Conservation (phyloP, 1,140 invertebrate genomes). For the Asbolus verrucosus region DNA sequence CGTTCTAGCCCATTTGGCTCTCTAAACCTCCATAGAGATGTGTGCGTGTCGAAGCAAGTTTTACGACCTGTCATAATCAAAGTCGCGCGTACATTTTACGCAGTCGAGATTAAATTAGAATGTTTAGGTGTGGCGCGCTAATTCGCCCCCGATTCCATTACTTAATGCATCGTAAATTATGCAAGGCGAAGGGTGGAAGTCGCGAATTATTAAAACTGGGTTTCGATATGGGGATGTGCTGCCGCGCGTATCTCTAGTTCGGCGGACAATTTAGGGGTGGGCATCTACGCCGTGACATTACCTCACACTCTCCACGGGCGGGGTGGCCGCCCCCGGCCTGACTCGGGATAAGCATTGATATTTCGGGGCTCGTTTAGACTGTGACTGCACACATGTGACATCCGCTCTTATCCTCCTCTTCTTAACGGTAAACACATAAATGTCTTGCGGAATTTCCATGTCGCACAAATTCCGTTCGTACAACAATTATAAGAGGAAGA, state of each 20-base stretch:
- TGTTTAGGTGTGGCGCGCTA: slow-evolving; percentile 28
- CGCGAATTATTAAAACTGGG: slow-evolving; percentile 21
- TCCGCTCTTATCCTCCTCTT: slow-evolving; percentile 6
- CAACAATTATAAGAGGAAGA: too few species aligned
- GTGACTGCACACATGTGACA: slow-evolving; percentile 54
- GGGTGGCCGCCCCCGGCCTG: slow-evolving; percentile 35
- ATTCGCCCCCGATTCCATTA: slow-evolving; percentile 32
- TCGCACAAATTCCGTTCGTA: not conserved
- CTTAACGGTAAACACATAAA: slow-evolving; percentile 8
- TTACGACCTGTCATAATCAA: slow-evolving; percentile 3
- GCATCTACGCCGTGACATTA: slow-evolving; percentile 53
- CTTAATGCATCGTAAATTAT: slow-evolving; percentile 29
- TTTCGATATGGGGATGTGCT: not conserved
- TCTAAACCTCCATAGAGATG: slow-evolving; percentile 28
- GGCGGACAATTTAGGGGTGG: slow-evolving; percentile 19
- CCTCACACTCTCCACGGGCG: slow-evolving; percentile 46
- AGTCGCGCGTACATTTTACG: not conserved
- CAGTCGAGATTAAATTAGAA: not conserved
- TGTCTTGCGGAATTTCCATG: slow-evolving; percentile 26
- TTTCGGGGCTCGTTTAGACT: slow-evolving; percentile 57
- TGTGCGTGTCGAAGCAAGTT: not conserved
- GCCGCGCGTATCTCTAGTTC: slow-evolving; percentile 12
- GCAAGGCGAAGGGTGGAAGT: slow-evolving; percentile 6
- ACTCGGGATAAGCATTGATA: slow-evolving; percentile 57
- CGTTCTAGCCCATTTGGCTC: slow-evolving; percentile 52